Evolutionary conservation across 2,797 vertebrate species (phyloP).

Genomic region (Dallia pectoralis): DNA sequence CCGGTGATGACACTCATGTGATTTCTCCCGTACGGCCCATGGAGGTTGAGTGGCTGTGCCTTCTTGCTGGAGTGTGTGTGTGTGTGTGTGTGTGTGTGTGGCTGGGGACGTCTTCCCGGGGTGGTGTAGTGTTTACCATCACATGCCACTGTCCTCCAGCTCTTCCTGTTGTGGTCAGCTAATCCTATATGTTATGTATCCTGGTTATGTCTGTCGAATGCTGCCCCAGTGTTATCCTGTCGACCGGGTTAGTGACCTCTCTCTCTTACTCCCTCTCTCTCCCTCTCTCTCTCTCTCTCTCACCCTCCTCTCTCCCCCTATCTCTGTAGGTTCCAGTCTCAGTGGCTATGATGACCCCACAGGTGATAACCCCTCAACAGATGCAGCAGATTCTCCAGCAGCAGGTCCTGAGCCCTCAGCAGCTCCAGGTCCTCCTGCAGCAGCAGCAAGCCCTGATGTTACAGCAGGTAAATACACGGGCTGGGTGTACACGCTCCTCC

Average conservation of each 20-base stretch:
- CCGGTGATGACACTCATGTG: constrained; percentile 37
- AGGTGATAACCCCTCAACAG: constrained; percentile 99
- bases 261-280: constrained; percentile 6
- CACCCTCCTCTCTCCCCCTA: not conserved
- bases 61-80: constrained; percentile 5
- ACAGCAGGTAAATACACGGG: constrained; percentile 85
- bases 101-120: constrained; percentile 16
- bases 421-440: constrained; percentile 98
- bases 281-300: constrained; percentile 6
- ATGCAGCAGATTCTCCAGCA: constrained; percentile 99
- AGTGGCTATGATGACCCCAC: constrained; percentile 99
- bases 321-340: constrained; percentile 89
- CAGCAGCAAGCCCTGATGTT: constrained; percentile 99
- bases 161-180: not conserved
- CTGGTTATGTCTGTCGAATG: not conserved
- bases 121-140: not conserved
- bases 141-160: not conserved
- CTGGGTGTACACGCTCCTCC: not conserved
- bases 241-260: not conserved
- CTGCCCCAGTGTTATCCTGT: too few species aligned
- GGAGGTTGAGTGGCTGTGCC: not conserved
- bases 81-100: constrained; percentile 9
- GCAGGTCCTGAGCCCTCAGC: constrained; percentile 99
- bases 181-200: not conserved
- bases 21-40: constrained; percentile 7